phyloP scores from a whole-genome alignment of 1,140 invertebrate genomes.

The Ostrea denselamellosa region DNA sequence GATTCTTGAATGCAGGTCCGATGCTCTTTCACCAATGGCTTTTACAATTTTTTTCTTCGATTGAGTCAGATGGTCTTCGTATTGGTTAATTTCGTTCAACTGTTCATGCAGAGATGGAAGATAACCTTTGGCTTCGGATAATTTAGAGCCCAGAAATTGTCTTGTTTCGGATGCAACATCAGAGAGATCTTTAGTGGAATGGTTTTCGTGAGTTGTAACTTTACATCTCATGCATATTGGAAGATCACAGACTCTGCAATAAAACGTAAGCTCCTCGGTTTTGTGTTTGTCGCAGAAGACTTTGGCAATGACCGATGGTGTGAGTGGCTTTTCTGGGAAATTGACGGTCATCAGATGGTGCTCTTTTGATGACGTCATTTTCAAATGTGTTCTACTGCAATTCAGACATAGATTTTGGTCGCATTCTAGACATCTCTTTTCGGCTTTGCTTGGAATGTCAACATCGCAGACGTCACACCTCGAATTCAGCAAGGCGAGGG shows the following conservation, averaged over 20 bases:
- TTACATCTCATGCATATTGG: constrained; percentile 46
- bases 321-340: constrained; percentile 7
- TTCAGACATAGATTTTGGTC: constrained; percentile 46
- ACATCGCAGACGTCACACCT: constrained; percentile 44
- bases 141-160: constrained; percentile 10
- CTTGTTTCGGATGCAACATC: constrained; percentile 44
- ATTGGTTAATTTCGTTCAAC: constrained; percentile 38
- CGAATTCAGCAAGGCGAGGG: not conserved
- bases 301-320: constrained; percentile 22
- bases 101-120: constrained; percentile 47
- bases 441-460: constrained; percentile 18
- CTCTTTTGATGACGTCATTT: constrained; percentile 48
- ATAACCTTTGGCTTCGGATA: constrained; percentile 27
- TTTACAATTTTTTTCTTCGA: constrained; percentile 32
- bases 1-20: constrained; percentile 32
- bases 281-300: constrained; percentile 48
- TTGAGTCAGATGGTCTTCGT: constrained; percentile 30
- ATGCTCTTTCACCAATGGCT: constrained; percentile 39
- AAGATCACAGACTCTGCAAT: constrained; percentile 42
- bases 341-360: constrained; percentile 39
- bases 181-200: constrained; percentile 40
- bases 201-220: constrained; percentile 47
- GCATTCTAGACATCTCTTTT: constrained; percentile 45
- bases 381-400: constrained; percentile 46
- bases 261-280: constrained; percentile 42